phyloP scores from a whole-genome alignment of 2,797 vertebrate species.

The Enteromius treurensis region DNA sequence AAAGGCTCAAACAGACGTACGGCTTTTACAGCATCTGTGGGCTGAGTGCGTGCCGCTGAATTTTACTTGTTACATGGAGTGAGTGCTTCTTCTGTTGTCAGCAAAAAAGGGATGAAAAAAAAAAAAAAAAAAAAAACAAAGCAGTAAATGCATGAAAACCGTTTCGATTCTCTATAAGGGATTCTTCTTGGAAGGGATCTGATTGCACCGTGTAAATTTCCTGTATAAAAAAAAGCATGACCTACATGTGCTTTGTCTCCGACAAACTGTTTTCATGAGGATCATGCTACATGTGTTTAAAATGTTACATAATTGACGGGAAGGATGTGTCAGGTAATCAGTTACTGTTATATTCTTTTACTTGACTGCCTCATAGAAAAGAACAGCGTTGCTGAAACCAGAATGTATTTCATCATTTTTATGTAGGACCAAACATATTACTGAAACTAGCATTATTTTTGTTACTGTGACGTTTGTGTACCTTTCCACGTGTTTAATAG shows the following conservation, averaged over 20 bases:
- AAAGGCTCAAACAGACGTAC: slow-evolving; percentile 11
- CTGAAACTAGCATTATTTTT: slow-evolving; percentile 34
- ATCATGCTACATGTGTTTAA: slow-evolving; percentile 51
- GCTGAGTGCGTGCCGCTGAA: slow-evolving; percentile 28
- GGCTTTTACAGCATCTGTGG: slow-evolving; percentile 35
- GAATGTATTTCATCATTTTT: slow-evolving; percentile 77
- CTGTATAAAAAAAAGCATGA: slow-evolving; percentile 42
- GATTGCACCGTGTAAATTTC: slow-evolving; percentile 39
- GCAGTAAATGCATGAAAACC: slow-evolving; percentile 7
- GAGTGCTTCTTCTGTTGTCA: slow-evolving; percentile 9
- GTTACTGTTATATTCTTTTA: slow-evolving; percentile 65
- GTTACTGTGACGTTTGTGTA: slow-evolving; percentile 39
- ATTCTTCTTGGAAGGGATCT: slow-evolving; percentile 26
- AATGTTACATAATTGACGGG: slow-evolving; percentile 52
- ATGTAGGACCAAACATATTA: slow-evolving; percentile 65
- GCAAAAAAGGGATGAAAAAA: background rate
- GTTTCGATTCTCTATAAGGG: background rate
- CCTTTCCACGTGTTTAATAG: slow-evolving; percentile 26
- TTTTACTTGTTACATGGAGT: slow-evolving; percentile 11
- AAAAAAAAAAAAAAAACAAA: background rate
- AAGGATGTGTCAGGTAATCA: slow-evolving; percentile 63
- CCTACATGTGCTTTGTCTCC: slow-evolving; percentile 45
- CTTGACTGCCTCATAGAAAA: slow-evolving; percentile 68
- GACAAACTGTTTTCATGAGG: slow-evolving; percentile 56
- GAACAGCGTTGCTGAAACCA: slow-evolving; percentile 71